Base-by-base conservation (phyloP, 1,140 invertebrate genomes). In the Papilio machaon region DNA sequence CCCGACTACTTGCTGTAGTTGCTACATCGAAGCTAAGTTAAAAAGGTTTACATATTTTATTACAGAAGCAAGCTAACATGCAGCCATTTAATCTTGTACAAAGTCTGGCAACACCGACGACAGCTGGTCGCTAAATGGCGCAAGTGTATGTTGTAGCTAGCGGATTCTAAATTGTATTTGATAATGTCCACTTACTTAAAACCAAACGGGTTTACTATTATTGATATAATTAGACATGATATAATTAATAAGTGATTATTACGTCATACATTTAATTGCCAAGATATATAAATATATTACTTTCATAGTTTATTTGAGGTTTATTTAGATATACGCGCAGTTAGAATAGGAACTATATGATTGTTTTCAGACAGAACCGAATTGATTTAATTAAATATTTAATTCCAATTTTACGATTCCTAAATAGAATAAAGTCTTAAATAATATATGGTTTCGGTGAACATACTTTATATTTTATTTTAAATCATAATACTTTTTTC, bases 21-120 rank as follows among this genome's bases (percentile, higher is more conserved):
- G 76, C 76, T 79, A 79, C 77, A 67, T 79, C 38, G 38, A 79
- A 79, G 77, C 77, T 64, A 79, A 67, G 38, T 43, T 67, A n/a
- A 35, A 77, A 79, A 79, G n/a, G 60, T 79, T 60, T 67, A 79
- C 43, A 67, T 79, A 38, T 79, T 79, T 79, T 79, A 79, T 79
- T 79, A 79, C 77, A 64, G n/a, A 79, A 79, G 77, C 77, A 79
- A 79, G 77, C 77, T 79, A 79, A 79, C 77, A 79, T 79, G 77
- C 77, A 79, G 77, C 58, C 58, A 19, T 79, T 46, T 79, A 79
- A 19, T 64, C 38, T 79, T 64, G 19, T 67, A 78, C 54, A 67
- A 60, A 79, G 13, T 77, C 17, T 60, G 77, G 64, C 64, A 67
- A 67, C 77, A 79, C 38, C 58, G 60, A 64, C 38, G 77, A 79